A percentile compares a stretch with the other conserved stretches of the same genome.
These are phyloP conservation scores for Heliconius charithonia DNA, from an alignment of 2,888 invertebrate genomes.

Conservation along the genomic window DNA sequence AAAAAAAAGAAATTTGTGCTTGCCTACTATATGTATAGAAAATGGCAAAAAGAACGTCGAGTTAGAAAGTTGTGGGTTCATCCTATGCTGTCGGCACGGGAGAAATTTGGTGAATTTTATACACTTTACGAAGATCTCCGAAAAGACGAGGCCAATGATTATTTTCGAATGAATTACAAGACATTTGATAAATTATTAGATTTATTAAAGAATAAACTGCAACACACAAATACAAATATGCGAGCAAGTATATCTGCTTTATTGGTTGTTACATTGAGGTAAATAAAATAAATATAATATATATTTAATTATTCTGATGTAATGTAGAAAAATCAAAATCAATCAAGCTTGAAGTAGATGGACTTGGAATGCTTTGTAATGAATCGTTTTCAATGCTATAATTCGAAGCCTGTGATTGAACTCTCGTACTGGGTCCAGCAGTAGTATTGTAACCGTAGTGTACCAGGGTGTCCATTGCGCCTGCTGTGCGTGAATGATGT, in stretches of 20 bases:
- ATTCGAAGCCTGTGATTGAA: constrained; percentile 40
- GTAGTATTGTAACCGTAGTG: constrained; percentile 46
- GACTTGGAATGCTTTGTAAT: constrained; percentile 26
- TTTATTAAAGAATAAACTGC: constrained; percentile 39
- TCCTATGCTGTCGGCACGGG: constrained; percentile 24
- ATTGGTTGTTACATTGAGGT: constrained; percentile 47
- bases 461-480: constrained; percentile 10
- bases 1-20: constrained; percentile 30
- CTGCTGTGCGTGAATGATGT: constrained; percentile 14
- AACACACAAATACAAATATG: constrained; percentile 44
- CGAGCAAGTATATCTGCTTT: constrained; percentile 40
- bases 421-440: constrained; percentile 46
- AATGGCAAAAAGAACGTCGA: constrained; percentile 30
- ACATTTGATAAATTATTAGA: constrained; percentile 43
- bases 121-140: constrained; percentile 37
- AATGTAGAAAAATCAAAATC: constrained; percentile 48
- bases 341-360: constrained; percentile 40
- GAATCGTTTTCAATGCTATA: constrained; percentile 21
- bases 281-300: constrained; percentile 41
- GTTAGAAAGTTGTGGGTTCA: constrained; percentile 29
- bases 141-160: constrained; percentile 44
- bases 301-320: constrained; percentile 32
- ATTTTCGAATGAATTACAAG: constrained; percentile 44
- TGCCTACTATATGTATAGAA: constrained; percentile 27
- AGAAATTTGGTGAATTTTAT: constrained; percentile 33